A percentile compares a stretch with the other conserved stretches of the same genome.
Evolutionary conservation across 2,888 invertebrate genomes (phyloP).

Genomic region (Tenthredo distinguenda): DNA sequence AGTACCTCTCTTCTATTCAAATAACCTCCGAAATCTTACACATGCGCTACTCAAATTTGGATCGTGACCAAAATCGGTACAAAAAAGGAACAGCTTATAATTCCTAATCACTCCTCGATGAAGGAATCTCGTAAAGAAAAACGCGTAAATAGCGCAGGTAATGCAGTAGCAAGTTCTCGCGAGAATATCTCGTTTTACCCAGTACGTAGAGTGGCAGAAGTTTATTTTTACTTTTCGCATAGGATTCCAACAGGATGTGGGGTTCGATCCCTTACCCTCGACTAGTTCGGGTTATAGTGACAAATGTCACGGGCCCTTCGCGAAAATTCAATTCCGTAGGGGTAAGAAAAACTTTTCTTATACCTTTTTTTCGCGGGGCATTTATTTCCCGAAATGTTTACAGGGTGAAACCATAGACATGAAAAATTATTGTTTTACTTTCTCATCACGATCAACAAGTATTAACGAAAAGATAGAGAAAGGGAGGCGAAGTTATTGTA

Average conservation of each 20-base stretch:
- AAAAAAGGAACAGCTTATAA: background rate
- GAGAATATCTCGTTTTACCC: background rate
- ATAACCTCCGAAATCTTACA: background rate
- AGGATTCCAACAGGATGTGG: conserved; percentile 27
- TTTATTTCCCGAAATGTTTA: conserved; percentile 17
- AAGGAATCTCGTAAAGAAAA: background rate
- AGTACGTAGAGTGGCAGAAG: background rate
- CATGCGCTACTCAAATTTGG: background rate
- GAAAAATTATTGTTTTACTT: conserved; percentile 26
- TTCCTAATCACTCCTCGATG: background rate
- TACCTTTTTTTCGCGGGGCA: background rate
- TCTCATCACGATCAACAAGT: conserved; percentile 26
- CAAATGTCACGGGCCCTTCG: conserved; percentile 24
- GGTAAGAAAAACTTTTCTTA: conserved; percentile 14
- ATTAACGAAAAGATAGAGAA: background rate
- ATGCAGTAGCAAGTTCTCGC: background rate
- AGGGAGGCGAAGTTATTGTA: background rate
- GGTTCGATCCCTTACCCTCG: conserved; percentile 17
- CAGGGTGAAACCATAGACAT: background rate
- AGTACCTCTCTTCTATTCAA: conserved; percentile 7
- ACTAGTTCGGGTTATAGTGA: conserved; percentile 37
- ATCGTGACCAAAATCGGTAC: background rate
- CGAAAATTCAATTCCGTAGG: conserved; percentile 42
- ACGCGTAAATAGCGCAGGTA: background rate
- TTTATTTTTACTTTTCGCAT: conserved; percentile 14